Base-by-base conservation (phyloP, 2,797 vertebrate species). In the Hozukius guyotensis region DNA sequence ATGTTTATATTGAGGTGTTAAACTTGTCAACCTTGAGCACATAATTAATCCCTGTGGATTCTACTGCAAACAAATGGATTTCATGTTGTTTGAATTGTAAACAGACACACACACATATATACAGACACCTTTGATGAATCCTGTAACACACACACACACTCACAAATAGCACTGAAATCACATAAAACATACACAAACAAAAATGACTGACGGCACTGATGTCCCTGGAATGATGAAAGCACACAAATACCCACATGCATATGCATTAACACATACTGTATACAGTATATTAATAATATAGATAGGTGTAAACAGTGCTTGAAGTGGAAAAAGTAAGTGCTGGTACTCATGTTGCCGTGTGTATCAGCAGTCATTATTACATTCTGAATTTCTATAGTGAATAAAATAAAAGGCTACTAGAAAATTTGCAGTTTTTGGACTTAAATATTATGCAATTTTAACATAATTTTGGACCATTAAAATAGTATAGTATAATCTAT, bases 21-120 rank as follows among this genome's bases (percentile, higher is more conserved):
- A 74, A 71, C 18, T 67, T 79, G 67, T 79, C 75, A 84, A 24
- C 56, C 25, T 24, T 49, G 32, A 77, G 49, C 69, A 55, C 20
- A 46, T 61, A 20, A 84, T 84, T 31, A 79, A 83, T 87, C 59
- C 73, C 24, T 29, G 42, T 60, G 25, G 64, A 83, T 71, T 81
- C 52, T 27, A 24, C 3, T 42, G 72, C 65, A 84, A 84, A 80
- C 76, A 82, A 68, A 74, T 36, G 13, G 34, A 67, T 78, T 81
- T 61, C 24, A 62, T 34, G 32, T 76, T 78, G 64, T 86, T 86
- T 86, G 74, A 77, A 55, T 10, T 61, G 62, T 75, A 82, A 72
- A 75, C 71, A 75, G 6, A 65, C 29, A 60, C 60, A 34, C 61
- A 46, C 29, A 52, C 14, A 55, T 4, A 46, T 42, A 46, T 46